Conservation (phyloP, 2,797 vertebrate genomes). For the Chlorospingus semifuscus region DNA sequence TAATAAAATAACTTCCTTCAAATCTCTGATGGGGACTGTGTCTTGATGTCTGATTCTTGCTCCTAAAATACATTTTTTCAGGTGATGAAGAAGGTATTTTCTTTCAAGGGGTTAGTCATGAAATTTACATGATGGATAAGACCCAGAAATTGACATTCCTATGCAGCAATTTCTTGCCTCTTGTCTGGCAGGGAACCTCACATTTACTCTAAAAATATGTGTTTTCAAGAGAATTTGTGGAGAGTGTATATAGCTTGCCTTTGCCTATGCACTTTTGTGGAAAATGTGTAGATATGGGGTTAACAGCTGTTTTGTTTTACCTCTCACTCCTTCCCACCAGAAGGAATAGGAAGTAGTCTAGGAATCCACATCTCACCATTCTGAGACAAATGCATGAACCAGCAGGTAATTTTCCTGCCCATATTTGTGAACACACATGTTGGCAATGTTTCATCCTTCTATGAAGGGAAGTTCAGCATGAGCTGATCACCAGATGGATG, state of each 20-base stretch:
- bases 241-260: not conserved
- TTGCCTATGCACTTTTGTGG: not conserved
- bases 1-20: not conserved
- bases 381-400: not conserved
- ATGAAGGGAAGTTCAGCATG: accelerated
- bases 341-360: not conserved
- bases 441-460: not conserved
- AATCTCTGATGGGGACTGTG: not conserved
- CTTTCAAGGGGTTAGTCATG: not conserved
- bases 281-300: not conserved
- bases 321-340: not conserved
- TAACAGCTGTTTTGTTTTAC: not conserved
- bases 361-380: not conserved
- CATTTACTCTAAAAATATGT: not conserved
- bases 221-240: not conserved
- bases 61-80: not conserved
- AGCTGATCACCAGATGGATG: not conserved
- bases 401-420: not conserved
- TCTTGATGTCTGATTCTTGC: not conserved
- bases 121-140: not conserved
- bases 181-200: not conserved
- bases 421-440: not conserved
- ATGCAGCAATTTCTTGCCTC: not conserved
- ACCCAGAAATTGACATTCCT: not conserved
- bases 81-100: not conserved